phyloP scores from a whole-genome alignment of 2,888 invertebrate genomes.

The Nemoura dubitans region DNA sequence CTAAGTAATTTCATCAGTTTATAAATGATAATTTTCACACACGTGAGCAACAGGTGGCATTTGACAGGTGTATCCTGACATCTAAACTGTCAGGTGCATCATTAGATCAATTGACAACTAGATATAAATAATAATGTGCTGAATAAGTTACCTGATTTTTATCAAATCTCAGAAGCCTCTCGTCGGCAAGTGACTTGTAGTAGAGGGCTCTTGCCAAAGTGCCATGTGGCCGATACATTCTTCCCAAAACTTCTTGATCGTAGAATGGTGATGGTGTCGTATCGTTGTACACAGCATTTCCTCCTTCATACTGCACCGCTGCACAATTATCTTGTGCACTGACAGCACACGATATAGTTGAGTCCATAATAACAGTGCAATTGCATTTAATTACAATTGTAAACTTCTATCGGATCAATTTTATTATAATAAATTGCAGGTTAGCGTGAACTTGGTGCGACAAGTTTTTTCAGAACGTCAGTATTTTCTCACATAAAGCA shows the following conservation, averaged over 20 bases:
- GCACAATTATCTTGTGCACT: constrained; percentile 41
- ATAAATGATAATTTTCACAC: not conserved
- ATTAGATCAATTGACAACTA: not conserved
- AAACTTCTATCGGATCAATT: not conserved
- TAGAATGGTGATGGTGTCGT: not conserved
- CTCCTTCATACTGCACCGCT: constrained; percentile 21
- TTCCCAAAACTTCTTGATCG: constrained; percentile 40
- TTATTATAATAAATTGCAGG: not conserved
- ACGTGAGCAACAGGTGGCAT: not conserved
- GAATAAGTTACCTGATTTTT: constrained; percentile 68
- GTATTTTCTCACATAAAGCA: not conserved
- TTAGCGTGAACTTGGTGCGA: not conserved
- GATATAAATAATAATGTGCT: not conserved
- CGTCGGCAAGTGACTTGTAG: constrained; percentile 77
- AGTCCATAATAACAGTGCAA: constrained; percentile 34
- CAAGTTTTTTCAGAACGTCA: not conserved
- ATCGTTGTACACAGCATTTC: constrained; percentile 24
- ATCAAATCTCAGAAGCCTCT: constrained; percentile 72
- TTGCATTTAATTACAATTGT: constrained; percentile 8
- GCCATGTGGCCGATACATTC: constrained; percentile 71
- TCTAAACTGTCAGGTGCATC: not conserved
- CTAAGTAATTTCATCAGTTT: not conserved
- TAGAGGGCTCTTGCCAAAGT: constrained; percentile 76
- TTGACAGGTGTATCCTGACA: not conserved
- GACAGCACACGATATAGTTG: constrained; percentile 38